Base-by-base conservation (phyloP, 1,140 invertebrate genomes). In the Metopolophium dirhodum region DNA sequence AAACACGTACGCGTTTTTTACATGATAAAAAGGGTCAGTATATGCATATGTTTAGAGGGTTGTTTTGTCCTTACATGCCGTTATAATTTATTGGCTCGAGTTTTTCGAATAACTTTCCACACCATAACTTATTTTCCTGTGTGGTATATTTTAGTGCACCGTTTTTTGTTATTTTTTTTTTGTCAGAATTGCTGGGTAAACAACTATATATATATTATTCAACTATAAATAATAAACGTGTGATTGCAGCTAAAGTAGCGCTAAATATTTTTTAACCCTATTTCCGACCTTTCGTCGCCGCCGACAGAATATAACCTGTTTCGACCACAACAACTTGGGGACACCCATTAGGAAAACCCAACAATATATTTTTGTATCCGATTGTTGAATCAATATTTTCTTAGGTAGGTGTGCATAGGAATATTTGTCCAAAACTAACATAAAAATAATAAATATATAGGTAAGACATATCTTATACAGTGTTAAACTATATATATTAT, bases 261-360 rank as follows among this genome's bases (percentile, higher is more conserved):
- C 91, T 93, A 93, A 93, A 93, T 93, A 93, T 51, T 85, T 93
- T 93, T 83, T 85, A 93, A 93, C 91, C 91, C 77, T 93, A 93
- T 93, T 93, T 93, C 91, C 91, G 91, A 93, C 91, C 91, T 93
- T 93, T 93, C 26, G 26, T 91, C 37, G 90, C 54, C 37, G 41
- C 26, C 54, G 89, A 68, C 89, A 23, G 57, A 90, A 61, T 68
- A 45, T n/a, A 68, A 90, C 9, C 57, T 57, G 54, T 68, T 90
- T 68, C 18, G 18, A 90, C 89, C 89, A n/a, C 88, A 57, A 89
- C 49, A 57, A 89, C 87, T 57, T 57, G 9, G 35, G 51, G 88
- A 45, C 45, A 61, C 26, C 35, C 37, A 90, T 61, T 61, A 61
- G 89, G 26, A 22, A 88, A 14, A 90, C 26, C 30, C 18, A 68